Conservation (phyloP, 2,888 invertebrate species). For the Bellardia bayeri region DNA sequence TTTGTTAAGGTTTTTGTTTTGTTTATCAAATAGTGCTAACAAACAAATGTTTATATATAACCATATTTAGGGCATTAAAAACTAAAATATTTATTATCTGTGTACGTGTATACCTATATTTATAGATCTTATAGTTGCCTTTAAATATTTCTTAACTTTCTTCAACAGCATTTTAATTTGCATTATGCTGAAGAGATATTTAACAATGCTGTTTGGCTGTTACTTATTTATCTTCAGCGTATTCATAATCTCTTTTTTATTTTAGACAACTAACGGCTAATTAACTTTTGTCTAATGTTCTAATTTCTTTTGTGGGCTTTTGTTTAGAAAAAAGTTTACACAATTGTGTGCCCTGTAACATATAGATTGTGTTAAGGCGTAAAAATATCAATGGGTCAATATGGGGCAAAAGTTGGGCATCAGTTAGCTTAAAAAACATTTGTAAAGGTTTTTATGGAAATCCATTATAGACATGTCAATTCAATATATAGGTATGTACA, state of each 20-base stretch:
- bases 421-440: not conserved
- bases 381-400: not conserved
- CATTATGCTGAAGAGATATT: not conserved
- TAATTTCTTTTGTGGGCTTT: conserved; percentile 30
- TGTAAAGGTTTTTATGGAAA: not conserved
- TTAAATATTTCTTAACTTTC: not conserved
- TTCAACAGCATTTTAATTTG: not conserved
- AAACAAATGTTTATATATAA: conserved; percentile 4
- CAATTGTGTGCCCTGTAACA: not conserved
- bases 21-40: not conserved
- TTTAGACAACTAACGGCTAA: conserved; percentile 25
- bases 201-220: not conserved
- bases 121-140: not conserved
- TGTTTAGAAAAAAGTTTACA: conserved; percentile 2
- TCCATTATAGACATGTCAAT: not conserved
- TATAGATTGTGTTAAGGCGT: not conserved
- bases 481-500: too few species aligned
- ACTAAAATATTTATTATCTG: not conserved
- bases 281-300: conserved; percentile 4
- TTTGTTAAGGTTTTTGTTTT: not conserved
- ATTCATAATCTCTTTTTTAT: conserved; percentile 9
- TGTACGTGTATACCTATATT: not conserved
- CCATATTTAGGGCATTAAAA: conserved; percentile 17
- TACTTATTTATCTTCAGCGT: not conserved
- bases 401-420: not conserved